Evolutionary conservation across 2,113 vertebrate species (phyloP).

Genomic region (Antechinus stuartii): DNA sequence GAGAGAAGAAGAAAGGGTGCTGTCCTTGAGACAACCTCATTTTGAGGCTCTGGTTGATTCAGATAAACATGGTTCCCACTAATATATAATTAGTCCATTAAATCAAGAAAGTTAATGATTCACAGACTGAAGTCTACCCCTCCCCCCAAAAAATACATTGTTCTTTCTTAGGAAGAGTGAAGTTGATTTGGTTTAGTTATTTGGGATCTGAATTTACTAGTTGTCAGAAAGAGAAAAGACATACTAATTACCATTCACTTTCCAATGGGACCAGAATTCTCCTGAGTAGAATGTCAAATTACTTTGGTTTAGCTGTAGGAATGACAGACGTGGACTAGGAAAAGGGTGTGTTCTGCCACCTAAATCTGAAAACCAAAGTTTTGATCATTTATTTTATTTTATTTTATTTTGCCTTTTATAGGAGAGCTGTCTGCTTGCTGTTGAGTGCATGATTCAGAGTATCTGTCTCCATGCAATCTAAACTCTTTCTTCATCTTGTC

Average conservation of each 20-base stretch:
- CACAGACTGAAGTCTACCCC: constrained; percentile 89
- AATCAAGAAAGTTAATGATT: constrained; percentile 87
- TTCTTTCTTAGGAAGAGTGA: constrained; percentile 84
- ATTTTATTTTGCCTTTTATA: constrained; percentile 84
- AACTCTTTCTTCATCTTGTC: neutral
- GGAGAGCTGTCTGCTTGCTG: constrained; percentile 89
- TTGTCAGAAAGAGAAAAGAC: constrained; percentile 78
- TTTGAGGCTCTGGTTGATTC: constrained; percentile 87
- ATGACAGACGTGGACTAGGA: constrained; percentile 94
- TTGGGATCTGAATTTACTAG: constrained; percentile 88
- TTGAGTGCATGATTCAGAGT: constrained; percentile 81
- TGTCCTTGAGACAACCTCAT: constrained; percentile 59
- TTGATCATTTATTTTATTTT: constrained; percentile 91
- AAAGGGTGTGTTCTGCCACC: constrained; percentile 88
- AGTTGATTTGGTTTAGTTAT: constrained; percentile 79
- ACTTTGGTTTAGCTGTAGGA: constrained; percentile 86
- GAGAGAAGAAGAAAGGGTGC: constrained; percentile 77
- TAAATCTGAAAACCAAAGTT: constrained; percentile 86
- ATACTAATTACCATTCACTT: neutral
- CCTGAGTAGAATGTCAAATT: constrained; percentile 80
- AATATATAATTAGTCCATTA: constrained; percentile 90
- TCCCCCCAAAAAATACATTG: constrained; percentile 85
- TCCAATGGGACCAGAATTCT: constrained; percentile 78
- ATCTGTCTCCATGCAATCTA: constrained; percentile 61
- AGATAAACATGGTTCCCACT: constrained; percentile 93